Evolutionary conservation across 2,888 invertebrate genomes (phyloP).

Genomic region (Caenorhabditis afra): DNA sequence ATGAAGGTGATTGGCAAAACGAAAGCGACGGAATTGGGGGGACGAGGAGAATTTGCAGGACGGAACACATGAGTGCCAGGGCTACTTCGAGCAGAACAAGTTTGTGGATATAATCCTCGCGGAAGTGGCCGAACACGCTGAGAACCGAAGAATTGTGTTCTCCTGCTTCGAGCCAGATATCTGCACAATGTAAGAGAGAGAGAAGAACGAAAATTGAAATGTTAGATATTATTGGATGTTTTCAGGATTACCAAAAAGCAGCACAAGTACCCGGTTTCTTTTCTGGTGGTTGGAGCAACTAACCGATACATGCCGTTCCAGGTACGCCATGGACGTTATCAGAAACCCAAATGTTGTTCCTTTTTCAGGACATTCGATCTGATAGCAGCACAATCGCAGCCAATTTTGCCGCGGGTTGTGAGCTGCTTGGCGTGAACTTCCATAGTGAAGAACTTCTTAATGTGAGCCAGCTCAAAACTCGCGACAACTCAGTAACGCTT

Average conservation of each 20-base stretch:
- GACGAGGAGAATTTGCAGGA: constrained; percentile 81
- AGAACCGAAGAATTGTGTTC: constrained; percentile 90
- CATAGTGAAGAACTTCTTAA: constrained; percentile 91
- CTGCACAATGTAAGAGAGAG: constrained; percentile 86
- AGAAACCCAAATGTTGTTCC: no score
- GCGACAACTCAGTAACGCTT: not conserved
- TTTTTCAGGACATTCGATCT: constrained; percentile 65
- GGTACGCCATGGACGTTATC: constrained; percentile 41
- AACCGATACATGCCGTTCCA: constrained; percentile 83
- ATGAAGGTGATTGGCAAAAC: constrained; percentile 64
- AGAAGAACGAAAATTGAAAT: no score
- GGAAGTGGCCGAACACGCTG: constrained; percentile 88
- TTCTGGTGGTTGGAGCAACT: constrained; percentile 89
- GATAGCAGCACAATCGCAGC: constrained; percentile 74
- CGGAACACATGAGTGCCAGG: constrained; percentile 79
- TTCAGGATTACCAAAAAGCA: constrained; percentile 90
- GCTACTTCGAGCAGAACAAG: constrained; percentile 88
- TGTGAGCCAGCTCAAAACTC: constrained; percentile 84
- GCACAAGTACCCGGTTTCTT: constrained; percentile 96
- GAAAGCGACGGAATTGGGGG: not conserved
- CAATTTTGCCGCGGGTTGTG: constrained; percentile 75
- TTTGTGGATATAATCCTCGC: constrained; percentile 92
- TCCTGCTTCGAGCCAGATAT: constrained; percentile 97
- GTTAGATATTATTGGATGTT: not conserved
- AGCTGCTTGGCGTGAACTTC: constrained; percentile 87